Conservation (phyloP, 2,113 vertebrate species). For the Eira barbara region DNA sequence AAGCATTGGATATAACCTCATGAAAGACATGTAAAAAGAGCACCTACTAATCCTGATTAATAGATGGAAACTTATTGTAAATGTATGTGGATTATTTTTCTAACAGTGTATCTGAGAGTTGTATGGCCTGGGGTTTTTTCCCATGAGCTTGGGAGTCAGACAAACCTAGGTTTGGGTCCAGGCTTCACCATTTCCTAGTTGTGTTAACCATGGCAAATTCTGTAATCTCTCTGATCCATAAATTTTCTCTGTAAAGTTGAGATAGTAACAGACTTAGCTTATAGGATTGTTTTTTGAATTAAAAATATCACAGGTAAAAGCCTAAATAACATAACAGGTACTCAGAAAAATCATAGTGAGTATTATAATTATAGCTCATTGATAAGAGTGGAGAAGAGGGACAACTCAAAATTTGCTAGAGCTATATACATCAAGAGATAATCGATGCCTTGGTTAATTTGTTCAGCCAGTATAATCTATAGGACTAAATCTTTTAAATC, state of each 20-base stretch:
- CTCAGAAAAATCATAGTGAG: slow-evolving; percentile 20
- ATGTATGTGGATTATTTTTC: not conserved
- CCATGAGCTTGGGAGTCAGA: not conserved
- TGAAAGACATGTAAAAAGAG: not conserved
- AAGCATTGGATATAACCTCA: not conserved
- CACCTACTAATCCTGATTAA: not conserved
- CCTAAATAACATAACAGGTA: not conserved
- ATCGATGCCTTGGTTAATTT: not conserved
- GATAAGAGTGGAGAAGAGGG: slow-evolving; percentile 15
- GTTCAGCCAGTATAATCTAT: not conserved
- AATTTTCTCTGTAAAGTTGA: slow-evolving; percentile 12
- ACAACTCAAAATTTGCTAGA: not conserved
- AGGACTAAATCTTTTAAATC: slow-evolving; percentile 11
- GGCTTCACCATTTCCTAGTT: slow-evolving; percentile 33
- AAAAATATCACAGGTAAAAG: slow-evolving; percentile 1
- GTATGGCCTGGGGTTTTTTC: not conserved
- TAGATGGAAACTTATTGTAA: not conserved
- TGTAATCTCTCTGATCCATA: not conserved
- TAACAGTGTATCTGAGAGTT: not conserved
- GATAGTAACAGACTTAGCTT: not conserved
- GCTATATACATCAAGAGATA: slow-evolving; percentile 20
- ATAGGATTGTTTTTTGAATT: slow-evolving; percentile 1
- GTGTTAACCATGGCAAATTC: not conserved
- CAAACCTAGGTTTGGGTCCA: slow-evolving; percentile 13
- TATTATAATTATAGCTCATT: slow-evolving; percentile 7